Conservation (phyloP, 2,888 invertebrate species). For the Calliphora vomitoria region DNA sequence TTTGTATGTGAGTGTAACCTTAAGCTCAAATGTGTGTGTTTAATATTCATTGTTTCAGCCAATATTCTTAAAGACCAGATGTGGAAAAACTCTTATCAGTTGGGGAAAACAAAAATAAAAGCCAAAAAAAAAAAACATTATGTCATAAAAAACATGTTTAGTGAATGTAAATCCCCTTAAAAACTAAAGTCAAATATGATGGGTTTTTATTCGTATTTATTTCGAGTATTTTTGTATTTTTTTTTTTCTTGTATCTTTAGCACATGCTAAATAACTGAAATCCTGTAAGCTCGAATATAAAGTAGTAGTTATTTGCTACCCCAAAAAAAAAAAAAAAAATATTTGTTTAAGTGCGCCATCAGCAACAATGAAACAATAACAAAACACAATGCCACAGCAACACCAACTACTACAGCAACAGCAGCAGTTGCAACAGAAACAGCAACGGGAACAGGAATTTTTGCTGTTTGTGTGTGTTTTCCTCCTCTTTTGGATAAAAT, state of each 20-base stretch:
- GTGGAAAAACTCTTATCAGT: conserved; percentile 53
- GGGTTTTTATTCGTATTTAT: conserved; percentile 42
- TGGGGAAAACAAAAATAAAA: conserved; percentile 28
- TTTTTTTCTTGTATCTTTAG: conserved; percentile 36
- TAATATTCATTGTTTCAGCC: conserved; percentile 26
- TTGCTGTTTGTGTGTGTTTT: neutral
- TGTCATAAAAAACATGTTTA: conserved; percentile 61
- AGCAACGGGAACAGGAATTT: conserved; percentile 38
- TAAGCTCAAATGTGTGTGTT: neutral
- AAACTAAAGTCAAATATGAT: conserved; percentile 65
- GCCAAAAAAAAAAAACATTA: neutral
- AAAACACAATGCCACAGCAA: conserved; percentile 58
- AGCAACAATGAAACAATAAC: conserved; percentile 68
- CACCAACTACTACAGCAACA: neutral
- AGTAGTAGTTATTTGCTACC: conserved; percentile 50
- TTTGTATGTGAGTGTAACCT: neutral
- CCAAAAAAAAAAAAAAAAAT: conserved; percentile 61
- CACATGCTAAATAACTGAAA: conserved; percentile 70
- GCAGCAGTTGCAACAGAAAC: conserved; percentile 5
- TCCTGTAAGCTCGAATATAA: conserved; percentile 66
- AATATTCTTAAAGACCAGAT: conserved; percentile 51
- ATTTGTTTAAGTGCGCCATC: conserved; percentile 65
- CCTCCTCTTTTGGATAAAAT: conserved; percentile 43
- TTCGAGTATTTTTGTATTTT: conserved; percentile 7
- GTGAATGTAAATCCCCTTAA: conserved; percentile 63